Base-by-base conservation (phyloP, 2,888 invertebrate genomes). In the Monopis laevigella region DNA sequence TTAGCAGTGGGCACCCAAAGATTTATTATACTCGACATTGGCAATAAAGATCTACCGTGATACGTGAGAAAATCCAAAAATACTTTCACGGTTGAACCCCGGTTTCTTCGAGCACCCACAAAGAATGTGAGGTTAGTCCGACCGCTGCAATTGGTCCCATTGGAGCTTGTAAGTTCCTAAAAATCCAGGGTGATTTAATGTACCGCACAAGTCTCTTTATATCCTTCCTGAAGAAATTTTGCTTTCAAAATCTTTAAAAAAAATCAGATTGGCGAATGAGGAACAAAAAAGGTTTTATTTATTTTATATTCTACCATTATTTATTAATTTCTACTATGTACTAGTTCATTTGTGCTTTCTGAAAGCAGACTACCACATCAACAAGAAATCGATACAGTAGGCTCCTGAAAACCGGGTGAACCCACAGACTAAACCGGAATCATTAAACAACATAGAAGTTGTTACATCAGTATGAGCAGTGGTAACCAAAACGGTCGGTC, bases 121-220 rank as follows among this genome's bases (percentile, higher is more conserved):
- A 16, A 11, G 16, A 7, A 12, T n/a, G 3, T 21, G 21, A 21
- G 36, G 36, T 36, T 36, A 21, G 10, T 21, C 21, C 36, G 46
- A 52, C 55, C 58, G 57, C 62, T 59, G 57, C 58, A 56, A 61
- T 64, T 59, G 59, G 51, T 57, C 62, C 55, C 59, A 40, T 43
- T 43, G 53, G 59, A 55, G 52, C 52, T 56, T 34, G 58, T 61
- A 65, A 64, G 53, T 61, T 65, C 58, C 58, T 54, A 59, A 64
- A 65, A 66, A 65, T 62, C 60, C 62, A 48, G 43, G 47, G 48
- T 46, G 42, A 42, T 38, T 38, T 42, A 29, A 11, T 19, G 21
- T 29, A 36, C 24, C 38, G 17, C 30, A 30, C 18, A 7, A 19
- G 29, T 27, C 28, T 28, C 16, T 40, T 34, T 34, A 34, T 34